Conservation (phyloP, 2,888 invertebrate species). For the Cyclophora albipunctata region DNA sequence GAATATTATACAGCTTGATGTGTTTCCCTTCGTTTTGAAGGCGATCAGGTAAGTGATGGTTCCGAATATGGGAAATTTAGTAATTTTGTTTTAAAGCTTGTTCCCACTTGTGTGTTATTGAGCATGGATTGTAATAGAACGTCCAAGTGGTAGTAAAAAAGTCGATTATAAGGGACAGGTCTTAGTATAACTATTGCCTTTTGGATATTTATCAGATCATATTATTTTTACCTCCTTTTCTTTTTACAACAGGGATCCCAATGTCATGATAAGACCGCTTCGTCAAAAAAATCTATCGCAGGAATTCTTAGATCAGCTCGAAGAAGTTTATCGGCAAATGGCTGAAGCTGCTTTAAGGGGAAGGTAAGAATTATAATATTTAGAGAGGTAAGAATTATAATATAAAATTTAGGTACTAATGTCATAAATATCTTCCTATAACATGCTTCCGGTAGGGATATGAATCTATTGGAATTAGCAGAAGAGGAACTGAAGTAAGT, state of each 20-base stretch:
- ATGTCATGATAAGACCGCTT: conserved; percentile 71
- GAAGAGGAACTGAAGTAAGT: conserved; percentile 49
- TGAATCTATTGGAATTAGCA: conserved; percentile 51
- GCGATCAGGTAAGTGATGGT: conserved; percentile 68
- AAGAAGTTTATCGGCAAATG: conserved; percentile 75
- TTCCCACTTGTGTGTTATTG: too few species aligned
- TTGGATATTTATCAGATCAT: too few species aligned
- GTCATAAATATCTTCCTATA: conserved; percentile 13
- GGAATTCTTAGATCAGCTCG: conserved; percentile 71
- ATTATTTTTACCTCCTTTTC: background rate
- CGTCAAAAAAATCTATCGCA: conserved; percentile 78
- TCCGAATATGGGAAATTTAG: background rate
- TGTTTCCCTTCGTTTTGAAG: conserved; percentile 76
- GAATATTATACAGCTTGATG: conserved; percentile 80
- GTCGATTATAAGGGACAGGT: too few species aligned
- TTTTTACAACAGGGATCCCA: conserved; percentile 43
- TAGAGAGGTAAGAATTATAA: too few species aligned
- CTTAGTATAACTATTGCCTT: too few species aligned
- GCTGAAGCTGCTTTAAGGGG: conserved; percentile 71
- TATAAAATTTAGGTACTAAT: background rate
- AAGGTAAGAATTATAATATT: conserved; percentile 68
- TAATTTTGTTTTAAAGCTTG: background rate
- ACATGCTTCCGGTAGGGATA: conserved; percentile 53
- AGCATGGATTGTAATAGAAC: too few species aligned
- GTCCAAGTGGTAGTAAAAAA: too few species aligned